phyloP scores from a whole-genome alignment of 2,113 vertebrate genomes.

The Galeopterus variegatus region DNA sequence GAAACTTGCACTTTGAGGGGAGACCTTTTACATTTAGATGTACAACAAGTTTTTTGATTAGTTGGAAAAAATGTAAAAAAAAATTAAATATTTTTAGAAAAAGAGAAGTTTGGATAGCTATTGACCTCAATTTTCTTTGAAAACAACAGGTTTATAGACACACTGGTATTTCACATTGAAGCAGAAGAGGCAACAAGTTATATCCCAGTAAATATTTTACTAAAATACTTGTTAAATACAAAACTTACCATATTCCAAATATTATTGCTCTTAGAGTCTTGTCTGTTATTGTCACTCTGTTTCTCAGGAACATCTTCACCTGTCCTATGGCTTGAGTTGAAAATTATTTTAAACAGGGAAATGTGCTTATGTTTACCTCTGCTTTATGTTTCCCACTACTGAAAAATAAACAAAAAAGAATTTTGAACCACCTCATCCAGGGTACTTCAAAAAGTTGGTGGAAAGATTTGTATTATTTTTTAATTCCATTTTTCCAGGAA shows the following conservation, averaged over 20 bases:
- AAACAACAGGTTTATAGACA: conserved; percentile 68
- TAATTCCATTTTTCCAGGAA: too few relatives aligned
- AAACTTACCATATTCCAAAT: conserved; percentile 59
- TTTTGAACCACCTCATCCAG: not conserved
- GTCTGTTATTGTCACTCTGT: conserved; percentile 15
- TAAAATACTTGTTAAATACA: conserved; percentile 16
- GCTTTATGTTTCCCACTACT: not conserved
- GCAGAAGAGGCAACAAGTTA: conserved; percentile 57
- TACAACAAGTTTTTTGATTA: conserved; percentile 52
- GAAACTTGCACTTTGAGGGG: not conserved
- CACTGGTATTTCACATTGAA: conserved; percentile 66
- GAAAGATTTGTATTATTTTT: too few relatives aligned
- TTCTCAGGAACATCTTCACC: conserved; percentile 35
- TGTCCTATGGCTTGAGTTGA: conserved; percentile 54
- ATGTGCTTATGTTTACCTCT: not conserved
- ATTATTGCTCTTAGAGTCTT: not conserved
- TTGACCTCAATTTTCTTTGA: conserved; percentile 64
- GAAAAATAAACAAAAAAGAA: conserved; percentile 42
- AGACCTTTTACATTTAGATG: conserved; percentile 25
- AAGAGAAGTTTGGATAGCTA: not conserved
- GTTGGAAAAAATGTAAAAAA: not conserved
- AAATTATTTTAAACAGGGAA: conserved; percentile 59
- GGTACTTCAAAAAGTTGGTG: too few relatives aligned
- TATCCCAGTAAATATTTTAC: conserved; percentile 63
- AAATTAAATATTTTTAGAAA: conserved; percentile 32